A percentile compares a stretch with the other conserved stretches of the same genome.
Evolutionary conservation across 1,140 invertebrate genomes (phyloP).

Genomic region (Drosophila biarmipes): DNA sequence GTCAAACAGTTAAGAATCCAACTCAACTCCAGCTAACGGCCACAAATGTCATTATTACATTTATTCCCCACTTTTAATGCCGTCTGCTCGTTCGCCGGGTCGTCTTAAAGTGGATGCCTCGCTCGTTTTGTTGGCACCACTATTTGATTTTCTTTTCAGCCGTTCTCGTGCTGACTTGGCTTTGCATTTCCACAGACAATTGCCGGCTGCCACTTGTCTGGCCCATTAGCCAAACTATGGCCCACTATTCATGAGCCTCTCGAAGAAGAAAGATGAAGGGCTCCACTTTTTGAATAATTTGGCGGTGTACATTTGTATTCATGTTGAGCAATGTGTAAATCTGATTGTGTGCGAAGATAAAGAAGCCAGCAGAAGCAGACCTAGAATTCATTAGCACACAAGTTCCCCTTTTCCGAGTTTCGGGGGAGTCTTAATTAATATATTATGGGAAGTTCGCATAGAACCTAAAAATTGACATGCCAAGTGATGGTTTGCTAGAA

Average conservation of each 20-base stretch:
- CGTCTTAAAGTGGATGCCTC: conserved; percentile 11
- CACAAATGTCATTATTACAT: conserved; percentile 82
- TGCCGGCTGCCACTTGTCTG: conserved; percentile 46
- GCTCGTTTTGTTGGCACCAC: conserved; percentile 9
- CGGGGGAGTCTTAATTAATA: background rate
- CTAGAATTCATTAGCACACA: conserved; percentile 21
- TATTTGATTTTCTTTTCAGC: conserved; percentile 47
- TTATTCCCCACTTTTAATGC: conserved; percentile 79
- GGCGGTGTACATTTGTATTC: conserved; percentile 12
- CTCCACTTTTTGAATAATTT: conserved; percentile 23
- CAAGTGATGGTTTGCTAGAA: background rate
- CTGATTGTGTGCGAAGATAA: conserved; percentile 28
- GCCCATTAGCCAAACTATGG: conserved; percentile 33
- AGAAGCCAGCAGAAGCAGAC: background rate
- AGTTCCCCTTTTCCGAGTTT: conserved; percentile 1
- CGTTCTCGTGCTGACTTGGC: conserved; percentile 37
- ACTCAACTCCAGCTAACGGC: conserved; percentile 79
- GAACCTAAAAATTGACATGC: background rate
- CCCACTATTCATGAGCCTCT: conserved; percentile 24
- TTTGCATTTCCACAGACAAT: conserved; percentile 68
- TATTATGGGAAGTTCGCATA: background rate
- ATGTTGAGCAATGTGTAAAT: conserved; percentile 42
- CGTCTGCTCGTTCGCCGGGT: conserved; percentile 58
- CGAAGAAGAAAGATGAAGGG: conserved; percentile 25
- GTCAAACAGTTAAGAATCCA: conserved; percentile 84